A percentile compares a stretch with the other conserved stretches of the same genome.
phyloP scores from a whole-genome alignment of 30 jellyfish, hydroid and myxozoan genomes.

The Chironex yamaguchii region DNA sequence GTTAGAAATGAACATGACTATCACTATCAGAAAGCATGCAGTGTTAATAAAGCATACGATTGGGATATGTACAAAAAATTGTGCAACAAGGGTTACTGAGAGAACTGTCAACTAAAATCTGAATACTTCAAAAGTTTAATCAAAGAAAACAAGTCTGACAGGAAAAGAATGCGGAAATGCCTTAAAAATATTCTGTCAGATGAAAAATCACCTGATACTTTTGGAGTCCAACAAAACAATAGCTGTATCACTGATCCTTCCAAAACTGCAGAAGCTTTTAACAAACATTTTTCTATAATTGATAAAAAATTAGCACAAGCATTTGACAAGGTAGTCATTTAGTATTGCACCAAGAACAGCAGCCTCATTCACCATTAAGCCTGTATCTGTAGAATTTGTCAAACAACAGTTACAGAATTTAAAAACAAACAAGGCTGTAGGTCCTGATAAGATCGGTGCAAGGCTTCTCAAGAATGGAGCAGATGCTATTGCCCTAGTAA shows the following conservation, averaged over 20 bases:
- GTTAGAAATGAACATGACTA: neutral
- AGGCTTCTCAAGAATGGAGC: neutral
- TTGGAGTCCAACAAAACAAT: conserved; percentile 43
- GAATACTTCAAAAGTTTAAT: neutral
- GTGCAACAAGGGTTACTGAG: neutral
- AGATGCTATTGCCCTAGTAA: neutral
- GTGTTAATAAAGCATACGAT: neutral
- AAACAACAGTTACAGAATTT: neutral
- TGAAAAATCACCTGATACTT: conserved; percentile 40
- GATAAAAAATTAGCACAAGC: conserved; percentile 56
- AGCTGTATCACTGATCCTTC: conserved; percentile 29
- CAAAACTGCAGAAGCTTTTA: conserved; percentile 44
- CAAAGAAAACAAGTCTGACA: conserved; percentile 43
- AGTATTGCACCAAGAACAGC: neutral
- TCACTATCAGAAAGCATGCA: neutral
- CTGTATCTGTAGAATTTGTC: neutral
- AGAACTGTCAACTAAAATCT: neutral
- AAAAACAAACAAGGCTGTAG: neutral
- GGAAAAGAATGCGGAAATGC: conserved; percentile 53
- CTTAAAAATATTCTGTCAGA: conserved; percentile 43
- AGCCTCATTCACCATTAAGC: neutral
- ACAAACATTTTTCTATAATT: conserved; percentile 31
- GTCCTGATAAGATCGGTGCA: neutral
- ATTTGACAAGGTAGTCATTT: neutral
- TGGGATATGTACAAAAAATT: neutral